Evolutionary conservation across 2,797 vertebrate genomes (phyloP).

Genomic region (Hoplostethus atlanticus): DNA sequence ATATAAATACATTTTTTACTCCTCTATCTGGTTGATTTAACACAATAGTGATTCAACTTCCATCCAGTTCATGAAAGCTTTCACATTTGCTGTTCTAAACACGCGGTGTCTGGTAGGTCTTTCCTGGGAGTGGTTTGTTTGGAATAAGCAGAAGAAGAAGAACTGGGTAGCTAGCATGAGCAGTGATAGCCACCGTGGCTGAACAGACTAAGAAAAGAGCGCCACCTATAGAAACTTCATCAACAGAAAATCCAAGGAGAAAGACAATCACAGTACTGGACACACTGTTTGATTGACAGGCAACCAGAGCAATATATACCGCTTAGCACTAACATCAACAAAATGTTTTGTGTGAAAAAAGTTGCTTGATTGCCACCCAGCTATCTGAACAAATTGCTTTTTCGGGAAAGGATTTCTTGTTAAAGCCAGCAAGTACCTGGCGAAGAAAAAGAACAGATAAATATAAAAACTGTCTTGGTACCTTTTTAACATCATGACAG

Average conservation of each 20-base stretch:
- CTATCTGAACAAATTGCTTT: neutral
- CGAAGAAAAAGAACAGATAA: no score
- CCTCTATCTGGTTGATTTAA: neutral
- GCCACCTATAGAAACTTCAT: neutral
- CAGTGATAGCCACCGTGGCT: no score
- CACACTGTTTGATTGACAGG: neutral
- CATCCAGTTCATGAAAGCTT: no score
- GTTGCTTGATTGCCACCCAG: neutral
- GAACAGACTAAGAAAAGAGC: no score
- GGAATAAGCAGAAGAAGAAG: no score
- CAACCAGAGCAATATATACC: neutral
- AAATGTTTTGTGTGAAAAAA: neutral
- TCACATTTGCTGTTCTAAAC: no score
- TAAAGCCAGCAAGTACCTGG: no score
- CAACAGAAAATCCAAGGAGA: neutral
- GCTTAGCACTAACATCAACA: neutral
- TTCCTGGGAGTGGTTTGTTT: no score
- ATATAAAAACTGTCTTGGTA: neutral
- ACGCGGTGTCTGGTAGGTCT: no score
- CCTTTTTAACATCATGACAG: slow-evolving; percentile 26
- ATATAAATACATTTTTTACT: neutral
- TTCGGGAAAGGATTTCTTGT: neutral
- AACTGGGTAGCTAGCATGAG: no score
- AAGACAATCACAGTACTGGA: neutral
- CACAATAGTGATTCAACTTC: no score